phyloP scores from a whole-genome alignment of 2,113 vertebrate species.

The Sula dactylatra region DNA sequence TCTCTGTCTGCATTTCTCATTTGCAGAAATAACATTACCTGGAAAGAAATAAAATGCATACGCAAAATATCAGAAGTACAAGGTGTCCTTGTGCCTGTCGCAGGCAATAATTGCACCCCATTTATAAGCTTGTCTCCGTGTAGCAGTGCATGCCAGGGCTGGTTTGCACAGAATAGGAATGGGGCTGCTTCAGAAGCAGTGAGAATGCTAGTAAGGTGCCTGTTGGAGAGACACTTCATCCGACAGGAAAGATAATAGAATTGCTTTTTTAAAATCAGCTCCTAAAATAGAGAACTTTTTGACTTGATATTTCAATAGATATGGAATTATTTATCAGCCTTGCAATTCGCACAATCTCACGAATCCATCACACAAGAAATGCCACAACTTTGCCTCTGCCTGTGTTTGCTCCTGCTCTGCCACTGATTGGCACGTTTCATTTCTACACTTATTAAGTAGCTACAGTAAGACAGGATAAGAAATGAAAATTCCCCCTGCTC shows the following conservation, averaged over 20 bases:
- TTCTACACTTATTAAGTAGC: not conserved
- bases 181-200: not conserved
- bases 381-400: not conserved
- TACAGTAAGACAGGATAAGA: not conserved
- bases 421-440: not conserved
- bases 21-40: not conserved
- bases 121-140: not conserved
- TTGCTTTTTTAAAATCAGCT: not conserved
- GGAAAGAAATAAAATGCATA: not conserved
- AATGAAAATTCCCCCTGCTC: not conserved
- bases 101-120: not conserved
- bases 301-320: not conserved
- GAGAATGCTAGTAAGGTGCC: not conserved
- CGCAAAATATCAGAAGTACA: not conserved
- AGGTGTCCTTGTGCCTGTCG: not conserved
- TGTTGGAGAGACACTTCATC: not conserved
- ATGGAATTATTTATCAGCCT: not conserved
- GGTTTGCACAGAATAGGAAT: not conserved
- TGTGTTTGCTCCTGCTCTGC: not conserved
- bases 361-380: not conserved
- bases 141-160: not conserved
- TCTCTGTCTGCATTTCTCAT: not conserved
- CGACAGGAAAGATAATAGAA: not conserved
- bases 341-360: fast-evolving
- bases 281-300: not conserved